These are phyloP conservation scores for Nesidiocoris tenuis DNA, from an alignment of 2,888 invertebrate species.

Conservation along the genomic window DNA sequence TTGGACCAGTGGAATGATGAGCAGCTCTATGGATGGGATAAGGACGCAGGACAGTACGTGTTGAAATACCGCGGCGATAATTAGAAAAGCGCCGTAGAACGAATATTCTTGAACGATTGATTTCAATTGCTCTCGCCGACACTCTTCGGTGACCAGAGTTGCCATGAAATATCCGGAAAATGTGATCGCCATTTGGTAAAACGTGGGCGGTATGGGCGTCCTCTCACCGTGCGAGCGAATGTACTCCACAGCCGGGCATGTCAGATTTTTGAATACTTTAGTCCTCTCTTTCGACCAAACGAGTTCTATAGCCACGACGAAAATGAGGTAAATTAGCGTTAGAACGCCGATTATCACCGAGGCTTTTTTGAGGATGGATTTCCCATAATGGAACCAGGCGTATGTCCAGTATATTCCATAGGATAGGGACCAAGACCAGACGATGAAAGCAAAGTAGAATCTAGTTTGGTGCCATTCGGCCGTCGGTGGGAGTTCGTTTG, in stretches of 20 bases:
- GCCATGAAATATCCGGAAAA: conserved; percentile 2
- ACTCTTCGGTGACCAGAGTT: neutral
- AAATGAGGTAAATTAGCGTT: neutral
- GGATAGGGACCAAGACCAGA: neutral
- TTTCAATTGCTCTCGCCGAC: neutral
- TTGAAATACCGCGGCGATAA: neutral
- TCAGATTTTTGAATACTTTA: neutral
- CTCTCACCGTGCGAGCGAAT: neutral
- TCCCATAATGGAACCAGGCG: neutral
- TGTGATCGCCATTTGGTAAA: conserved; percentile 9
- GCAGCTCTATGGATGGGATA: neutral
- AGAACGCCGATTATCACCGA: neutral
- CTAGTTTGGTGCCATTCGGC: neutral
- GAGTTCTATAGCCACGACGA: neutral
- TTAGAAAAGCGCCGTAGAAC: neutral
- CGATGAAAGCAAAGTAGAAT: conserved; percentile 8
- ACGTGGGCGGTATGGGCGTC: neutral
- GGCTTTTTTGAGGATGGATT: neutral
- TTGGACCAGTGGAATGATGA: neutral
- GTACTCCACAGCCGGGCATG: neutral
- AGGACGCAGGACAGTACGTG: neutral
- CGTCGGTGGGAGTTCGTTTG: neutral
- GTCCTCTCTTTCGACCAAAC: neutral
- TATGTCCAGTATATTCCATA: conserved; percentile 11
- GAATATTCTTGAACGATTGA: neutral